Percentiles rank a stretch among this genome's conserved stretches.
Conservation (phyloP, 2,888 invertebrate genomes). For the Erebia ligea region DNA sequence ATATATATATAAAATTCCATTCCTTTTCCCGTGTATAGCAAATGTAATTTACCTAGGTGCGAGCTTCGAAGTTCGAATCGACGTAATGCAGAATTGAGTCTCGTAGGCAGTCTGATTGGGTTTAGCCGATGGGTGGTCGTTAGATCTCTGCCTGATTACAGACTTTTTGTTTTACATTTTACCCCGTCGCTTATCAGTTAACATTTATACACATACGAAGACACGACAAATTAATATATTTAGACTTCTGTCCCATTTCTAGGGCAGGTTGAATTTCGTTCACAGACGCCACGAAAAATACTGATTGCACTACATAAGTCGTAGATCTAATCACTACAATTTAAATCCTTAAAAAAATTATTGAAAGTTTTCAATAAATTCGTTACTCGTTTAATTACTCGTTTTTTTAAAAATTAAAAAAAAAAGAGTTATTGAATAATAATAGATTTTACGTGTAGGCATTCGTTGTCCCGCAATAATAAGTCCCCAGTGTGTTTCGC, state of each 20-base stretch:
- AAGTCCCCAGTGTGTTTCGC: neutral
- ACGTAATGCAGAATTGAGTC: slow-evolving; percentile 1
- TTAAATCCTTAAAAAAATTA: no score
- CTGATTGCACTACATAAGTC: no score
- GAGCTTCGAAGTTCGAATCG: neutral
- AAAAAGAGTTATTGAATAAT: no score
- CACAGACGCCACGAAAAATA: no score
- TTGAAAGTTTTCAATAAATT: no score
- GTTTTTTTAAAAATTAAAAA: no score
- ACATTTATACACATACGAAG: no score
- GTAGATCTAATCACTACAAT: no score
- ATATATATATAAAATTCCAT: neutral
- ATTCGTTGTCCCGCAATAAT: neutral
- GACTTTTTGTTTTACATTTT: neutral
- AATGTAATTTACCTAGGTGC: neutral
- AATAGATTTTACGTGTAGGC: neutral
- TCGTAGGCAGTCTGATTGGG: neutral
- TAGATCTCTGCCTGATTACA: neutral
- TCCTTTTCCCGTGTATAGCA: neutral
- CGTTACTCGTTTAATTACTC: no score
- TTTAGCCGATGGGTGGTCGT: neutral
- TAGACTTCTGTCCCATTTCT: no score
- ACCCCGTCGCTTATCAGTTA: neutral
- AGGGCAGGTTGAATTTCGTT: no score
- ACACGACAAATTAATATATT: no score